Base-by-base conservation (phyloP, 2,113 vertebrate species). In the Thamnaconus septentrionalis region DNA sequence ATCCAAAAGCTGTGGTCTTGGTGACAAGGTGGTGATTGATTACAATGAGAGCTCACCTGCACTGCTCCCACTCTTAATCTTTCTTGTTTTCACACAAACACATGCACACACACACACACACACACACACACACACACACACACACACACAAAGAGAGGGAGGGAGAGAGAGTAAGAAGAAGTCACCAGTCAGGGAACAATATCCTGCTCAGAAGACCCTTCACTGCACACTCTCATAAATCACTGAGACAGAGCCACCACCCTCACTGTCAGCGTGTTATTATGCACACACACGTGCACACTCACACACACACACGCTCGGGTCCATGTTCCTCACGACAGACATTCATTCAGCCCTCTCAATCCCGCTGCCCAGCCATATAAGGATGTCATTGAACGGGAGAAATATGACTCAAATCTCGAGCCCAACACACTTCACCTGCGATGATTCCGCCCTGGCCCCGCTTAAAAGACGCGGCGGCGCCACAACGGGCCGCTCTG, bases 141-240 rank as follows among this genome's bases (percentile, higher is more conserved):
- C 52, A 68, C 69, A 81, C 67, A 84, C 56, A 85, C 61, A 86
- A 66, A 83, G 79, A 85, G 81, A 78, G 18, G 18, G 18, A 31
- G 18, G 18, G 18, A 31, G 18, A 1, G 18, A 31, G 18, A 31
- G 18, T 31, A 31, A 31, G 18, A 83, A 89, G 85, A 92, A 92
- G 90, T 89, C 88, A 90, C 88, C 88, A 84, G 87, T 90, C 89
- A 89, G 89, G 76, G 88, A 92, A 91, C 89, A 92, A 92, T 92
- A 92, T 92, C 91, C 91, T 91, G 91, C 88, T 89, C 85, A 89
- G 88, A 89, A 87, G 87, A 90, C 88, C 91, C 88, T 80, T 90
- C 82, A 87, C 80, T 78, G 88, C 81, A 88, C 87, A 71, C 80
- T 82, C 90, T 92, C 91, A 92, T 92, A 92, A 92, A 92, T 92